These are phyloP conservation scores for Azorinus chamasolen DNA, from an alignment of 2,888 invertebrate species.

Conservation along the genomic window DNA sequence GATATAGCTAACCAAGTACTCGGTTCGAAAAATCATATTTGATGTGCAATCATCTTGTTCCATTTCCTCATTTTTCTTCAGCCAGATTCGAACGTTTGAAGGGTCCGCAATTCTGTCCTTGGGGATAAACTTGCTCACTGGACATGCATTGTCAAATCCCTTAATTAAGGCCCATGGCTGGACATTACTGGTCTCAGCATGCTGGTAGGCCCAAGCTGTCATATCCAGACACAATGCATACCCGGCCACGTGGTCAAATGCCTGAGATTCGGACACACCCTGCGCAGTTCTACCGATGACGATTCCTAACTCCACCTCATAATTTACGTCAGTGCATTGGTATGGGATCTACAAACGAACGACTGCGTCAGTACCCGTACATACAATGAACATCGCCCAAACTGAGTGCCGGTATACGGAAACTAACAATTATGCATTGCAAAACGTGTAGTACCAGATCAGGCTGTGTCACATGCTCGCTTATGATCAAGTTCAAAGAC, in stretches of 20 bases:
- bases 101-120: slow-evolving; percentile 79
- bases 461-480: too few relatives aligned
- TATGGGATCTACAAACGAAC: slow-evolving; percentile 89
- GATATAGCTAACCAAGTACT: slow-evolving; percentile 89
- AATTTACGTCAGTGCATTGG: slow-evolving; percentile 89
- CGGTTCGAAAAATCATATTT: slow-evolving; percentile 91
- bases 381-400: too few relatives aligned
- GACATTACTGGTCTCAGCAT: slow-evolving; percentile 88
- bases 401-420: too few relatives aligned
- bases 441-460: too few relatives aligned
- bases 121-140: slow-evolving; percentile 90
- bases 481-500: too few relatives aligned
- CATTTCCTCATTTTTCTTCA: slow-evolving; percentile 88
- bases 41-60: slow-evolving; percentile 89
- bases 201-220: slow-evolving; percentile 88
- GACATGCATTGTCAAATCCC: slow-evolving; percentile 93
- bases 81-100: slow-evolving; percentile 76
- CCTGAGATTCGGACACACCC: slow-evolving; percentile 87
- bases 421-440: too few relatives aligned
- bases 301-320: slow-evolving; percentile 93
- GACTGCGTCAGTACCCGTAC: too few relatives aligned
- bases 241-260: slow-evolving; percentile 90
- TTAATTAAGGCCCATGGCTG: slow-evolving; percentile 92
- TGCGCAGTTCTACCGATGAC: slow-evolving; percentile 90
- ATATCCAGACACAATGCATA: slow-evolving; percentile 92